phyloP scores from a whole-genome alignment of 2,888 invertebrate genomes.

The Oligia strigilis region DNA sequence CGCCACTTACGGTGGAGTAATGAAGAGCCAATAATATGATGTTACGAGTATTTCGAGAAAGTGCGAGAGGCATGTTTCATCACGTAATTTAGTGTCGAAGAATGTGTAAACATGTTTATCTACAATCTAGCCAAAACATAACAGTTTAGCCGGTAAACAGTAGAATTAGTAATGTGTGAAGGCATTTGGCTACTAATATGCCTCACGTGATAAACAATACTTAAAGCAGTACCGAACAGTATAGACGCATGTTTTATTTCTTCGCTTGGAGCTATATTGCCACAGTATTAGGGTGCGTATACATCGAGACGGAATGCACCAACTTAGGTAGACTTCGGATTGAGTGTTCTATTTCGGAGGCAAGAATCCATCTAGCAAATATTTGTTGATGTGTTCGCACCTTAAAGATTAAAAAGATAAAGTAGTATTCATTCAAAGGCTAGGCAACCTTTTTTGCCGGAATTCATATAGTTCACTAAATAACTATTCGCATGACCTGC shows the following conservation, averaged over 20 bases:
- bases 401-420: conserved; percentile 7
- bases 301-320: conserved; percentile 6
- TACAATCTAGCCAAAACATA: conserved; percentile 13
- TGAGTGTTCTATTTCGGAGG: neutral
- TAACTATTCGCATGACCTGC: conserved; percentile 27
- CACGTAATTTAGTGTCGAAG: conserved; percentile 8
- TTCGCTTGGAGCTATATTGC: conserved; percentile 37
- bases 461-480: conserved; percentile 36
- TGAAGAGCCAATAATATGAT: conserved; percentile 43
- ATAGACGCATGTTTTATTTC: conserved; percentile 47
- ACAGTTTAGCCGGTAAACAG: conserved; percentile 24
- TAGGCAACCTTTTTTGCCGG: conserved; percentile 29
- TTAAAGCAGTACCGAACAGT: conserved; percentile 39
- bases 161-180: conserved; percentile 36
- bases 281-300: conserved; percentile 16
- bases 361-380: conserved; percentile 1
- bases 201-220: conserved; percentile 48
- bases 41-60: conserved; percentile 32
- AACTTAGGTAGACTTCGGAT: neutral
- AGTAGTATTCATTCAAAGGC: conserved; percentile 6
- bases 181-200: conserved; percentile 37
- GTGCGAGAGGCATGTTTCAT: conserved; percentile 28
- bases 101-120: conserved; percentile 42
- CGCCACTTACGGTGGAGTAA: conserved; percentile 42
- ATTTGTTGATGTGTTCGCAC: conserved; percentile 5